Evolutionary conservation across 2,888 invertebrate genomes (phyloP).

Genomic region (Onthophagus sagittarius): DNA sequence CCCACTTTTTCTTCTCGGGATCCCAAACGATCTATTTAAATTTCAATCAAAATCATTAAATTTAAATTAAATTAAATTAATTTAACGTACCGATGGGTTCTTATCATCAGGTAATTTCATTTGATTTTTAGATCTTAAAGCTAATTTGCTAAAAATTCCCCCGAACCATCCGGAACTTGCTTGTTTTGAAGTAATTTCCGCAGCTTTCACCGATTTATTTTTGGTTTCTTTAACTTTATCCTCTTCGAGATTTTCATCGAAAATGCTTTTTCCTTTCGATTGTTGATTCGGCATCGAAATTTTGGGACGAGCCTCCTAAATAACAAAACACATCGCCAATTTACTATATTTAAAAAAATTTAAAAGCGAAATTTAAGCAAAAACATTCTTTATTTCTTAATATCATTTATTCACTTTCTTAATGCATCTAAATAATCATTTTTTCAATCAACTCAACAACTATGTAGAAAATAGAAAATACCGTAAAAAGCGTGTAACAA

Average conservation of each 20-base stretch:
- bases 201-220: conserved; percentile 23
- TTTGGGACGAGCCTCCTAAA: conserved; percentile 49
- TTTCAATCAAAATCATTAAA: not conserved
- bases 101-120: conserved; percentile 95
- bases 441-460: not conserved
- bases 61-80: too few species aligned
- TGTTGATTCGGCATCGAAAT: conserved; percentile 56
- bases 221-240: conserved; percentile 27
- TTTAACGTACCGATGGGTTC: conserved; percentile 77
- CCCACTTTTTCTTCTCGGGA: conserved; percentile 80
- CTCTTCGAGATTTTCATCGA: conserved; percentile 35
- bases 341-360: conserved; percentile 37
- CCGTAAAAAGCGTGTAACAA: conserved; percentile 9
- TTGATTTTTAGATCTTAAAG: conserved; percentile 84
- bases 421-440: not conserved
- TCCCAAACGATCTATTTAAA: conserved; percentile 85
- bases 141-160: conserved; percentile 78
- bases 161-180: conserved; percentile 72
- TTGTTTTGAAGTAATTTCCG: conserved; percentile 27
- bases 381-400: not conserved
- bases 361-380: conserved; percentile 22
- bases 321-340: conserved; percentile 44
- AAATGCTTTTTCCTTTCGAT: conserved; percentile 39
- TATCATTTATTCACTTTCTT: not conserved
- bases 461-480: conserved; percentile 11